Evolutionary conservation across 2,113 vertebrate genomes (phyloP).

Genomic region (Pristiophorus japonicus): DNA sequence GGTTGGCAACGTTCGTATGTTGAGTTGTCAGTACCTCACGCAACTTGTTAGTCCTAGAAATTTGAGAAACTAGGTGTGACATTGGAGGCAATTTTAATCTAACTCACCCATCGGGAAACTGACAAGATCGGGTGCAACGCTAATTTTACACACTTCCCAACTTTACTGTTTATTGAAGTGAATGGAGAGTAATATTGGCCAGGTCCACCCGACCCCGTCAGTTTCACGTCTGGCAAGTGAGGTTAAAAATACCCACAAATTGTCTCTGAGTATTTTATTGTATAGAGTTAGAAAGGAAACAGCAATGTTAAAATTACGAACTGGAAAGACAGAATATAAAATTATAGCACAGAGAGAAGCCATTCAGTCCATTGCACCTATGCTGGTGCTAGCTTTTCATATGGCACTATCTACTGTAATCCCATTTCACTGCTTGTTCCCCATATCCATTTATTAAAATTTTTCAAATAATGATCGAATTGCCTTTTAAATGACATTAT

Average conservation of each 20-base stretch:
- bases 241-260: not conserved
- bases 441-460: not conserved
- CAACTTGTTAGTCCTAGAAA: not conserved
- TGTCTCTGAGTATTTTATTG: not conserved
- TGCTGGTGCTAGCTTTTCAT: not conserved
- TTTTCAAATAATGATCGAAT: not conserved
- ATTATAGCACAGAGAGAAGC: not conserved
- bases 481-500: not conserved
- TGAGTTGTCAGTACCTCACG: not conserved
- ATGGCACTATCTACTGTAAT: not conserved
- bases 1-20: not conserved
- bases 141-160: not conserved
- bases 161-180: not conserved
- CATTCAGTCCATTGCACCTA: not conserved
- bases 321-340: not conserved
- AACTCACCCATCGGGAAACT: not conserved
- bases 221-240: not conserved
- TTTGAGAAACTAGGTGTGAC: not conserved
- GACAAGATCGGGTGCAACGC: not conserved
- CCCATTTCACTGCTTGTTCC: not conserved
- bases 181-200: not conserved
- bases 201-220: too few relatives aligned
- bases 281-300: not conserved
- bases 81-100: not conserved
- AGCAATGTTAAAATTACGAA: not conserved